Percentiles rank a stretch among this genome's conserved stretches.
Evolutionary conservation across 2,797 vertebrate species (phyloP).

Genomic region (Hemibagrus guttatus): DNA sequence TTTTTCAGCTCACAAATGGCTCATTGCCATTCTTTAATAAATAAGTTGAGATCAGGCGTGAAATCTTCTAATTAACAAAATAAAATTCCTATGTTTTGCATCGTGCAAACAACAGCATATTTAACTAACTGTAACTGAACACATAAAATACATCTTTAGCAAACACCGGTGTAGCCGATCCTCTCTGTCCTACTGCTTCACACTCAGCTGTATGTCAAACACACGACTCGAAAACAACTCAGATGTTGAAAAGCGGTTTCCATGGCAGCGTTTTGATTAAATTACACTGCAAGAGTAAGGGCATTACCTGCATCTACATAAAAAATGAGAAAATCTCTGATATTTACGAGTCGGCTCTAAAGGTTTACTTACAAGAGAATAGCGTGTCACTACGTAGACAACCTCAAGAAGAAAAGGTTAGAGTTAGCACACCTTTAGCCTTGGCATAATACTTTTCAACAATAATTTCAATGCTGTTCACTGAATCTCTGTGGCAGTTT

Average conservation of each 20-base stretch:
- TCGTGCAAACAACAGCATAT: neutral
- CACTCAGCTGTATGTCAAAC: neutral
- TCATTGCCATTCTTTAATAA: neutral
- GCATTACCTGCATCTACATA: conserved; percentile 14
- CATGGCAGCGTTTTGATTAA: conserved; percentile 27
- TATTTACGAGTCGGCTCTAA: neutral
- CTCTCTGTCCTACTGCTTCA: neutral
- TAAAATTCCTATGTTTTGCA: neutral
- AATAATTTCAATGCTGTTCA: neutral
- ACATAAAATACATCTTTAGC: no score
- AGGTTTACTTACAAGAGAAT: neutral
- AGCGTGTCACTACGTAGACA: neutral
- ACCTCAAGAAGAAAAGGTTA: neutral
- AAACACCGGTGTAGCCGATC: no score
- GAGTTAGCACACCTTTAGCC: neutral
- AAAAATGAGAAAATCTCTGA: neutral
- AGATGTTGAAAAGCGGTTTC: conserved; percentile 18
- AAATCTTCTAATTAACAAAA: neutral
- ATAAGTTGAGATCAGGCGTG: neutral
- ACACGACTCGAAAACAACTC: neutral
- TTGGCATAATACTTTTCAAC: neutral
- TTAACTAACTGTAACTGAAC: neutral
- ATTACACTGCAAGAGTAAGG: conserved; percentile 8
- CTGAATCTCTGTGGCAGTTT: neutral
- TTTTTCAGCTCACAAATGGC: neutral